Evolutionary conservation across 2,797 vertebrate genomes (phyloP), one percentile per base, ranked within the genome.

Genomic region (Vultur gryphus): DNA sequence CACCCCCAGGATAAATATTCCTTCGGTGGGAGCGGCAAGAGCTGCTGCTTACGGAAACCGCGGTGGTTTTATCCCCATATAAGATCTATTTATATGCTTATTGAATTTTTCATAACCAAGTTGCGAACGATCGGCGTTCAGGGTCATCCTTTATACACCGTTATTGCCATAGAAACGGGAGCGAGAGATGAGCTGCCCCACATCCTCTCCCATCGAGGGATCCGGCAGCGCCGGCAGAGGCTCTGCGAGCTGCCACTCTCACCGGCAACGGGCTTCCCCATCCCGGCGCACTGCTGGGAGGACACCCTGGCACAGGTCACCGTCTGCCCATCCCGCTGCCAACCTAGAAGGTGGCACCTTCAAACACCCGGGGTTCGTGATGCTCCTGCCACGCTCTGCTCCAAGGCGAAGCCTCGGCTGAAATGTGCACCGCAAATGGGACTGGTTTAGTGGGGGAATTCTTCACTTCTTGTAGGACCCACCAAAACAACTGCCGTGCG

Each of bases 131-230:
- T 80, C 82, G 11, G 37, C 14, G 70, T 39, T 48, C 79, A 33
- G 92, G 92, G 92, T 84, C 78, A 87, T 54, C 73, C 66, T 35
- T 57, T 16, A 54, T 18, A 28, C 69, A 13, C 10, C 3, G 58
- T 16, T 16, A 77, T 95, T 16, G 69, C 89, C 94, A 95, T 94
- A 43, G 94, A 66, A 95, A 92, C 79, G 1, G 78, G 54, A 75
- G 41, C n/a, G 6, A 13, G 70, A 13, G 55, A 62, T 16, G 57
- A 69, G 57, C 77, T 8, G 13, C 75, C 87, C 67, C 79, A 16
- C 37, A 29, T 33, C 65, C 41, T 10, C 77, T 26, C 41, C 83
- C 77, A 21, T 10, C 4, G 26, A 35, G 29, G 48, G 67, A 78
- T 13, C n/a, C 8, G 49, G 55, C 65, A 15, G 44, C 19, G 19